phyloP scores from a whole-genome alignment of 2,113 vertebrate species.

The Microcebus lehilahytsara region DNA sequence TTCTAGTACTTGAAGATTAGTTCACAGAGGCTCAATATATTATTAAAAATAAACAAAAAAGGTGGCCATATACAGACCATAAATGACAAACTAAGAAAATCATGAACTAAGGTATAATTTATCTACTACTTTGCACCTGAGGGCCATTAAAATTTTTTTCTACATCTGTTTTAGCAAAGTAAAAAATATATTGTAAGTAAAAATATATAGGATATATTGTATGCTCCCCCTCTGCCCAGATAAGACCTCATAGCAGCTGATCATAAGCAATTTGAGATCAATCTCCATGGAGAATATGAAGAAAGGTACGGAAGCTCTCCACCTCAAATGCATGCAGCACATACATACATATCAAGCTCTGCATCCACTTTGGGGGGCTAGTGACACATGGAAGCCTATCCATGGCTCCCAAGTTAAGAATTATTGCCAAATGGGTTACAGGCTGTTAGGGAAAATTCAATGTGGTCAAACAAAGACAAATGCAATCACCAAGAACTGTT shows the following conservation, averaged over 20 bases:
- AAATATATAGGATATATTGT: neutral
- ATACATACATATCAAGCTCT: neutral
- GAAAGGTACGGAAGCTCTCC: neutral
- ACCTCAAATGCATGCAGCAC: neutral
- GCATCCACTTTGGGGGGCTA: neutral
- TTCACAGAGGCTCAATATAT: neutral
- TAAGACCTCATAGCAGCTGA: neutral
- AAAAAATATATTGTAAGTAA: neutral
- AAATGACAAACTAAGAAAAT: conserved; percentile 43
- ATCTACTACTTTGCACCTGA: neutral
- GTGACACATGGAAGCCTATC: neutral
- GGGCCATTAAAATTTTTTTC: neutral
- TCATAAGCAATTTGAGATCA: neutral
- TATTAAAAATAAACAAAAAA: conserved; percentile 5
- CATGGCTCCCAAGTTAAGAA: neutral
- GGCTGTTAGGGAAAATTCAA: neutral
- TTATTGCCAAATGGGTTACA: neutral
- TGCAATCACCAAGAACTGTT: neutral
- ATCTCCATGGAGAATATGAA: neutral
- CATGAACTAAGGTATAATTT: neutral
- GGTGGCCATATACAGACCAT: neutral
- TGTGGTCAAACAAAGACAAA: neutral
- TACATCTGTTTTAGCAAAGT: conserved; percentile 8
- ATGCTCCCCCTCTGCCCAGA: neutral
- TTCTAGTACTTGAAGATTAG: neutral